Evolutionary conservation across 2,113 vertebrate species (phyloP).

Genomic region (Benitochromis conjunctus): DNA sequence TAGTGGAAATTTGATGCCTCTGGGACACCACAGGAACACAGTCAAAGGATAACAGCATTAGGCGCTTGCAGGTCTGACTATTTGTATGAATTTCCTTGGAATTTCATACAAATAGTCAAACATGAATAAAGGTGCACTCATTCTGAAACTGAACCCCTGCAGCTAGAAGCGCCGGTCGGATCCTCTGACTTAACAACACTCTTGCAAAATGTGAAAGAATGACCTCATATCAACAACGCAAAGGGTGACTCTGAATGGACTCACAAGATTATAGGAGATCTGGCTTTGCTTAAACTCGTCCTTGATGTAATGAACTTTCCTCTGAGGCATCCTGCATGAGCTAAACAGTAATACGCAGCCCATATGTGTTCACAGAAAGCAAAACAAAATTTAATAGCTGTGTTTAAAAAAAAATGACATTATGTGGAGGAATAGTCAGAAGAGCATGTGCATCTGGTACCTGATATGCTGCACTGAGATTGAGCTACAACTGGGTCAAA

Average conservation of each 20-base stretch:
- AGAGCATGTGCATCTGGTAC: background rate
- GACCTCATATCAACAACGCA: constrained; percentile 31
- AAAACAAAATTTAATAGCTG: background rate
- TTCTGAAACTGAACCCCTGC: background rate
- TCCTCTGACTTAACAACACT: background rate
- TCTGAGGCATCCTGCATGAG: background rate
- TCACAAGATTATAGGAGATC: constrained; percentile 2
- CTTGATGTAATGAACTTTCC: constrained; percentile 13
- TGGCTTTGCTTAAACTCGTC: constrained; percentile 14
- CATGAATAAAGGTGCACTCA: background rate
- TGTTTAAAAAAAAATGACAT: background rate
- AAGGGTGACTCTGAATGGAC: constrained; percentile 5
- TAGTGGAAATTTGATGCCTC: background rate
- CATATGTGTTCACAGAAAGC: background rate
- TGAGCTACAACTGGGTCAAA: background rate
- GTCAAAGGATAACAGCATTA: background rate
- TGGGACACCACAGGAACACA: background rate
- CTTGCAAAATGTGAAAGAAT: background rate
- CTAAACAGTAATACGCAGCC: background rate
- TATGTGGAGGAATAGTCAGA: background rate
- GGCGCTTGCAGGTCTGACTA: background rate
- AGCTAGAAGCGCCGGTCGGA: background rate
- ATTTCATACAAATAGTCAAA: background rate
- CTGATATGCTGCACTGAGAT: background rate
- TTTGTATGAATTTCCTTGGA: background rate